Base-by-base conservation (phyloP, 2,113 vertebrate species). In the Sitta europaea region DNA sequence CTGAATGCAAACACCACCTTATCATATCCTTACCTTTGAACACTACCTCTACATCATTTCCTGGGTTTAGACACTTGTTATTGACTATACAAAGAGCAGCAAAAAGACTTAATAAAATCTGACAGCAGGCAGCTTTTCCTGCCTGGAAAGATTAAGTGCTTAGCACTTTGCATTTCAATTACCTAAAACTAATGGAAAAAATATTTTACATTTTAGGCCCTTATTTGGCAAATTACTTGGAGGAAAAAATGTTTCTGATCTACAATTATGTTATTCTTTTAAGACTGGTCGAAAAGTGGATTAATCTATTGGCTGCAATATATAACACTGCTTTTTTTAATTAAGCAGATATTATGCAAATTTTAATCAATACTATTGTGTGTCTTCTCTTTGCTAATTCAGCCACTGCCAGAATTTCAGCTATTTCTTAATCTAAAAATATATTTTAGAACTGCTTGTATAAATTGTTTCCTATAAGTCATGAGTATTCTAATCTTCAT, bases 31-130 rank as follows among this genome's bases (percentile, higher is more conserved):
- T 96, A 92, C 84, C 75, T 97, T 97, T 97, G 96, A 98, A 97
- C 95, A 87, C 94, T 96, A 95, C 96, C 94, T 97, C 92, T 98
- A 97, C 97, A 97, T 98, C 96, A 97, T 98, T 98, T 97, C 95
- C 93, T 95, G 90, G 57, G 73, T 97, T 98, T 97, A 98, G 97
- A 97, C 88, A 93, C 96, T 97, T 97, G 95, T 97, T 98, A 98
- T 97, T 97, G 97, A 98, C 98, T 97, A 94, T 97, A 97, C 92
- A 97, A 96, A 97, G 97, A 98, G 76, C 93, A 94, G 94, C 86
- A 94, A 97, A 97, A 98, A 96, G 97, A 97, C 97, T 98, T 98
- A 98, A 98, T 98, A 98, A 98, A 98, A 98, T 97, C 97, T 98
- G 98, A 98, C 98, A 98, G 98, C 95, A 97, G 96, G 97, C 97